Conservation (phyloP, 2,888 invertebrate genomes). For the Shargacucullia verbasci region DNA sequence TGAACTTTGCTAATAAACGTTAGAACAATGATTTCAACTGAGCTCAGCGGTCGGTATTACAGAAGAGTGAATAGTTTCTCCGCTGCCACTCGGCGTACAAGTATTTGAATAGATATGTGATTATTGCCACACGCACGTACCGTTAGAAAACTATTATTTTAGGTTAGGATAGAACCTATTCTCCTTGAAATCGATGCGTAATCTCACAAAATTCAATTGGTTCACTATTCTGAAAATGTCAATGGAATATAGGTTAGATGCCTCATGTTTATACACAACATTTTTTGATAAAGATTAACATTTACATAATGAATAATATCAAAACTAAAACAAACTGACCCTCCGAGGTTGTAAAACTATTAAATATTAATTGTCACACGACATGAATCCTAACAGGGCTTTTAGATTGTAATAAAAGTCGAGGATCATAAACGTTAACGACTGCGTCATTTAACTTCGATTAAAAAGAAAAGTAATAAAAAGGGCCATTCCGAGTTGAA, state of each 20-base stretch:
- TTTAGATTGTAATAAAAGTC: conserved; percentile 56
- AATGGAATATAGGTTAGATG: too few relatives aligned
- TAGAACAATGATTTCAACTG: conserved; percentile 63
- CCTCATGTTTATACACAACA: too few relatives aligned
- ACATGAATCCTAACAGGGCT: conserved; percentile 55
- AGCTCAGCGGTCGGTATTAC: conserved; percentile 58
- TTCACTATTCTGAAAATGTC: too few relatives aligned
- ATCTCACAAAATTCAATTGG: neutral
- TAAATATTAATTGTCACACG: conserved; percentile 46
- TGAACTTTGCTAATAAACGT: conserved; percentile 69
- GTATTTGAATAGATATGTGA: conserved; percentile 51
- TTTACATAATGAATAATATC: neutral
- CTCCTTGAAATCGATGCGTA: neutral
- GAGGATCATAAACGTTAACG: conserved; percentile 57
- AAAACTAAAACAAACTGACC: conserved; percentile 22
- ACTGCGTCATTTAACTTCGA: conserved; percentile 60
- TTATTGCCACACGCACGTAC: conserved; percentile 38
- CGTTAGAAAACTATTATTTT: conserved; percentile 15
- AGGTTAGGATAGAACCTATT: conserved; percentile 1
- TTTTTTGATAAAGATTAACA: too few relatives aligned
- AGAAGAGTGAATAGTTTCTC: conserved; percentile 61
- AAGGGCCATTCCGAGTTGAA: conserved; percentile 51
- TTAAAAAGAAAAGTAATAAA: conserved; percentile 61
- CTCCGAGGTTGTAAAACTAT: conserved; percentile 28
- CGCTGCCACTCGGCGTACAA: conserved; percentile 39